Conservation (phyloP, 2,888 invertebrate genomes). For the Aproaerema taeniolella region DNA sequence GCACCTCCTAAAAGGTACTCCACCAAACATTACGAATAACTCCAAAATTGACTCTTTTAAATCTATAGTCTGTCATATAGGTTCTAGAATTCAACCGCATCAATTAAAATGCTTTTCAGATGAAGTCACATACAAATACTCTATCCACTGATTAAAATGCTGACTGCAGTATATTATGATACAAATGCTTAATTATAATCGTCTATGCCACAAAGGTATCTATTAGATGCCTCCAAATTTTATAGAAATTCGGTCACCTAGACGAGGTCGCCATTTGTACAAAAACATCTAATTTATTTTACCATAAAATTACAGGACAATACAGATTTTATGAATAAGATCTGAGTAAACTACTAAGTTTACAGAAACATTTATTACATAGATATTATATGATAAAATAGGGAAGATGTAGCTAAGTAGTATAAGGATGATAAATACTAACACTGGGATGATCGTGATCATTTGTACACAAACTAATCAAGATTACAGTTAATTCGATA, state of each 20-base stretch:
- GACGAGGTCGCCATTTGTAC: slow-evolving; percentile 74
- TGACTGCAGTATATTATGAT: slow-evolving; percentile 15
- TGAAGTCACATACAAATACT: slow-evolving; percentile 17
- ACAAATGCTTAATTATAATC: slow-evolving; percentile 34
- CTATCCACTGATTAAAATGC: slow-evolving; percentile 4
- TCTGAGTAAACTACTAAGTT: slow-evolving; percentile 67
- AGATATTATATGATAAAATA: slow-evolving; percentile 58
- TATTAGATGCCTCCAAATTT: slow-evolving; percentile 38
- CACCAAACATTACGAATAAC: slow-evolving; percentile 26
- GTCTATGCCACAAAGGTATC: slow-evolving; percentile 37
- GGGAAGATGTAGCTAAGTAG: slow-evolving; percentile 58
- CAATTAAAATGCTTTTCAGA: slow-evolving; percentile 36
- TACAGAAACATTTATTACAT: slow-evolving; percentile 73
- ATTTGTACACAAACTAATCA: slow-evolving; percentile 37
- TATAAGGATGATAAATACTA: slow-evolving; percentile 59
- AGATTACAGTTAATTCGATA: slow-evolving; percentile 51
- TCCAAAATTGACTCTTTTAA: neutral
- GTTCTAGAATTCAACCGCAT: no score
- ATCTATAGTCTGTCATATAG: no score
- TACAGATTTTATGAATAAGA: slow-evolving; percentile 68
- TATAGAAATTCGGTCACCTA: slow-evolving; percentile 74
- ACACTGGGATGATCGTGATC: slow-evolving; percentile 44
- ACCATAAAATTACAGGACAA: slow-evolving; percentile 64
- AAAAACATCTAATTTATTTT: slow-evolving; percentile 62
- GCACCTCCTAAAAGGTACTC: slow-evolving; percentile 40